Base-by-base conservation (phyloP, 2,797 vertebrate genomes). In the Sebastes oblongus region DNA sequence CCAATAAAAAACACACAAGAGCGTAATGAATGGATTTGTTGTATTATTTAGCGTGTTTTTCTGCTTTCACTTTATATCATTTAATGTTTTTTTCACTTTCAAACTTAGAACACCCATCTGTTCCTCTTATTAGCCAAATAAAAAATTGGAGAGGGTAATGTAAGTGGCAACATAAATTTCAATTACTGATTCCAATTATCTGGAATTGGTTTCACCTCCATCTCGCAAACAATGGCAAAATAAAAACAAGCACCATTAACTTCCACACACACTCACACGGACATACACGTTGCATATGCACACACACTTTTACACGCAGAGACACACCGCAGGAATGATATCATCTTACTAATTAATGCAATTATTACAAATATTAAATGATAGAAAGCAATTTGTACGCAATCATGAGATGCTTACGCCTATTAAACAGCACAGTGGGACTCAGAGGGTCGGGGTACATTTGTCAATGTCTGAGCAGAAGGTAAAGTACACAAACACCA, bases 141-240 rank as follows among this genome's bases (percentile, higher is more conserved):
- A 89, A 46, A 89, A 87, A 80, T 79, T 64, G 16, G 11, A 79
- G 85, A 76, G 39, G 56, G 54, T 70, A 73, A 81, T 81, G 78
- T 81, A 82, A 86, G 82, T 78, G 66, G 85, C 68, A 80, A 89
- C 88, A 92, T 92, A 78, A 72, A 93, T 92, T 93, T 88, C 78
- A 93, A 92, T 93, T 87, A 85, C 87, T 86, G 82, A 80, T 80
- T 91, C 84, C 79, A 91, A 88, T 93, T 86, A 92, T 82, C 79
- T 89, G 25, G 84, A 86, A 94, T 90, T 91, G 84, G 91, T 87
- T 93, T 89, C 85, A 76, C 84, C 83, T 88, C 79, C 77, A 73
- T 81, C 86, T 84, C 74, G 52, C 70, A 87, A 84, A 90, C 77
- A 83, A 73, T 75, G 68, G 61, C 60, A 71, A 77, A 86, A 77